These are phyloP conservation scores for Ciconia maguari DNA, from an alignment of 2,113 vertebrate genomes.

Conservation along the genomic window DNA sequence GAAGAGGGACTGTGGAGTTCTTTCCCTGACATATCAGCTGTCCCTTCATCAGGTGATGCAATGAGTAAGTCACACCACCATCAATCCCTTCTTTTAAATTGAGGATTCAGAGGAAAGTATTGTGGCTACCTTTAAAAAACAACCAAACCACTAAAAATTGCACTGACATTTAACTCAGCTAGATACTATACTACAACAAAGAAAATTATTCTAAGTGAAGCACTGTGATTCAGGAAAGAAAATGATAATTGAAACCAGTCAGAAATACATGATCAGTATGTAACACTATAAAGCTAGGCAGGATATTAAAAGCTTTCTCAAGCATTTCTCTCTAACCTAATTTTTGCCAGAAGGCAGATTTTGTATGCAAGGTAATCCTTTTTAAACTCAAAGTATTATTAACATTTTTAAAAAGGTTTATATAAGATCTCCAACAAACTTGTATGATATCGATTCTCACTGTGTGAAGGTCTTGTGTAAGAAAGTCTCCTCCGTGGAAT, in stretches of 20 bases:
- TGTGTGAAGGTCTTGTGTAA: not conserved
- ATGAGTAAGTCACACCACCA: not conserved
- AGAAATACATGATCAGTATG: not conserved
- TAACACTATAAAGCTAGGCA: not conserved
- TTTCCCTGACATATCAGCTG: not conserved
- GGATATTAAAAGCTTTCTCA: not conserved
- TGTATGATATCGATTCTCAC: not conserved
- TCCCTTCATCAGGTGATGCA: not conserved
- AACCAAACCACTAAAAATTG: not conserved
- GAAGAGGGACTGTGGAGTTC: not conserved
- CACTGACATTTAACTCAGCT: not conserved
- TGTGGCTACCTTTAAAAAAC: not conserved
- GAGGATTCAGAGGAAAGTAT: not conserved
- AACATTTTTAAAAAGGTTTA: not conserved
- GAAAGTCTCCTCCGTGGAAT: not conserved
- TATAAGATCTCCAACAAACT: not conserved
- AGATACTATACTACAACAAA: not conserved
- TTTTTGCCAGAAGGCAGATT: not conserved
- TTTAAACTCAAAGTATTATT: not conserved
- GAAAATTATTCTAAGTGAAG: not conserved
- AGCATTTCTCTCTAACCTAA: not conserved
- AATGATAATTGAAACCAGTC: not conserved
- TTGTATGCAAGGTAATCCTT: not conserved
- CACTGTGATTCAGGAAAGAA: not conserved
- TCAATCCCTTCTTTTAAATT: not conserved